A percentile compares a stretch with the other conserved stretches of the same genome.
phyloP scores from a whole-genome alignment of 2,797 vertebrate genomes.

The Catamblyrhynchus diadema region DNA sequence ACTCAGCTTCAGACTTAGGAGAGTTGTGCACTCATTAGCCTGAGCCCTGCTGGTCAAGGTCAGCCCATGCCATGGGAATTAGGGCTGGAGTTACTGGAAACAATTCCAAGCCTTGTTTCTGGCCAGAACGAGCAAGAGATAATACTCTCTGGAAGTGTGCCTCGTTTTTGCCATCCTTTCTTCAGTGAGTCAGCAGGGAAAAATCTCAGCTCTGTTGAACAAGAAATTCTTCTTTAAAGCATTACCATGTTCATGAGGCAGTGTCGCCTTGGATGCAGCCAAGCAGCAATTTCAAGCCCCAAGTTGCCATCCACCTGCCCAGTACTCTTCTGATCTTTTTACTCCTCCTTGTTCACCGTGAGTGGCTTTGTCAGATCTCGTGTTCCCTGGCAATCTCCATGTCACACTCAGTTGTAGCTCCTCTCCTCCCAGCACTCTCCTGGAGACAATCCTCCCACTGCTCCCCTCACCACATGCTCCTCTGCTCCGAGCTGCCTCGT shows the following conservation, averaged over 20 bases:
- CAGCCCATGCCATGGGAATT: not conserved
- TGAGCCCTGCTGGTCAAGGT: conserved; percentile 8
- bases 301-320: conserved; percentile 4
- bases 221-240: not conserved
- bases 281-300: not conserved
- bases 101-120: conserved; percentile 34
- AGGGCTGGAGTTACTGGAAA: conserved; percentile 31
- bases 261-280: not conserved
- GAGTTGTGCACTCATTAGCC: conserved; percentile 6
- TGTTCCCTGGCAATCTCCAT: not conserved
- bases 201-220: not conserved
- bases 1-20: not conserved
- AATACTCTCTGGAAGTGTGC: conserved; percentile 6
- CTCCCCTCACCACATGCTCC: not conserved
- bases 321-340: not conserved
- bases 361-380: conserved; percentile 14
- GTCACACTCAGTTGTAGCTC: not conserved
- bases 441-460: not conserved
- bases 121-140: not conserved
- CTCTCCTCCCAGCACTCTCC: not conserved
- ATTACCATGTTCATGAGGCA: not conserved
- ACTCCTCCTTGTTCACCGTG: not conserved
- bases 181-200: not conserved
- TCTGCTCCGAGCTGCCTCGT: fast-evolving
- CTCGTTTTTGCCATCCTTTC: conserved; percentile 57